A percentile compares a stretch with the other conserved stretches of the same genome.
Conservation (phyloP, 2,113 vertebrate species). For the Probosciger aterrimus region DNA sequence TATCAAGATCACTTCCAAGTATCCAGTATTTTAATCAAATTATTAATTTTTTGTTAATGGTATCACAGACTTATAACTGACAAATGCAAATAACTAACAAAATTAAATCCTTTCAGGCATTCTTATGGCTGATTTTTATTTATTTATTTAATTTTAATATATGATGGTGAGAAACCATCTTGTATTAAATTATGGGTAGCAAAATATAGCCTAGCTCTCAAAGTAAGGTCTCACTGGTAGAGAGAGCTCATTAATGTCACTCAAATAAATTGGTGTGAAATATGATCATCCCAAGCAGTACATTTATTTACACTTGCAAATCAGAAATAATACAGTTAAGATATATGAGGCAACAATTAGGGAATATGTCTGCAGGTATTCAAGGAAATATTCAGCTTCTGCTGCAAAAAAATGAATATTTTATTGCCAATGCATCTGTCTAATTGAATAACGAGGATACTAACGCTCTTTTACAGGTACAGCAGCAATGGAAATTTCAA, state of each 20-base stretch:
- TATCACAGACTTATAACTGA: neutral
- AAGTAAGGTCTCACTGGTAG: neutral
- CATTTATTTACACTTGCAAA: constrained; percentile 67
- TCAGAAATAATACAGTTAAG: constrained; percentile 37
- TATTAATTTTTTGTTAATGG: neutral
- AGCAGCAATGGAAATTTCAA: neutral
- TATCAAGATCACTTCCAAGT: neutral
- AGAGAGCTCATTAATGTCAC: constrained; percentile 61
- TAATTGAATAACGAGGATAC: constrained; percentile 58
- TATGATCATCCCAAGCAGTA: constrained; percentile 47
- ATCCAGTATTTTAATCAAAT: neutral
- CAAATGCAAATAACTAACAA: neutral
- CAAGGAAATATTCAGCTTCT: neutral
- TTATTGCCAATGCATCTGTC: constrained; percentile 14
- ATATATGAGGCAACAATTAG: constrained; percentile 61
- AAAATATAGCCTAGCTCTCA: neutral
- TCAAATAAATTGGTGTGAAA: constrained; percentile 71
- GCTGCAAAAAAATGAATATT: neutral
- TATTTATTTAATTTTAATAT: constrained; percentile 8
- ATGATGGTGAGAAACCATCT: neutral
- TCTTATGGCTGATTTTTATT: neutral
- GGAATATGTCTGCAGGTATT: constrained; percentile 51
- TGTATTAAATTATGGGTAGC: neutral
- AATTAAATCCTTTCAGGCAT: constrained; percentile 7
- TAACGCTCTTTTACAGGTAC: neutral